Percentiles rank a stretch among this genome's conserved stretches.
These are phyloP conservation scores for Drosophila paracracens DNA, from an alignment of 2,888 invertebrate species.

Conservation along the genomic window DNA sequence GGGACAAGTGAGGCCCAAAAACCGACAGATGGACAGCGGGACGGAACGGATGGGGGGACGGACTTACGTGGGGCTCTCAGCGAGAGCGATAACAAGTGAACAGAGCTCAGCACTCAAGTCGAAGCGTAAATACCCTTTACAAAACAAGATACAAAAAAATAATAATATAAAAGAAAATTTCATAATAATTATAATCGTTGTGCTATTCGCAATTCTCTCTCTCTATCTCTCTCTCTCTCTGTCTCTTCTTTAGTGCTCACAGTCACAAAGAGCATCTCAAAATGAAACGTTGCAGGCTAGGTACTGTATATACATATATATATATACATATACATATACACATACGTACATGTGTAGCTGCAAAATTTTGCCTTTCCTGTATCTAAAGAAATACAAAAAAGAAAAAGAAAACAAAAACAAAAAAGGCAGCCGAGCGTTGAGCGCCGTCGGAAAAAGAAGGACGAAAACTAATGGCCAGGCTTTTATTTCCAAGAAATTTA, in stretches of 20 bases:
- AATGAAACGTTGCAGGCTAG: slow-evolving; percentile 32
- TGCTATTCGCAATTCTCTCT: not conserved
- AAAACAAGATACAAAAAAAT: not conserved
- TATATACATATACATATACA: not conserved
- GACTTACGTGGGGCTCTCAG: slow-evolving; percentile 44
- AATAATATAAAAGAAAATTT: too few species aligned
- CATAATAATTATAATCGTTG: not conserved
- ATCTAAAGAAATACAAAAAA: slow-evolving; percentile 26
- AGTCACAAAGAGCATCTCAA: slow-evolving; percentile 20
- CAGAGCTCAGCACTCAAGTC: not conserved
- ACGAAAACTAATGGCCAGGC: slow-evolving; percentile 79
- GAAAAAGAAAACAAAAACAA: slow-evolving; percentile 35
- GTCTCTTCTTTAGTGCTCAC: not conserved
- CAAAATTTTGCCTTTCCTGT: slow-evolving; percentile 63
- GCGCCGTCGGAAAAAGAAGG: slow-evolving; percentile 58
- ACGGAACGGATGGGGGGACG: slow-evolving; percentile 4
- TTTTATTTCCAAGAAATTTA: slow-evolving; percentile 85
- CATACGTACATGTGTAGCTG: slow-evolving; percentile 41
- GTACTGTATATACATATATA: not conserved
- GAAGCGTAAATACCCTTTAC: slow-evolving; percentile 38
- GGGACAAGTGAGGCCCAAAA: slow-evolving; percentile 74
- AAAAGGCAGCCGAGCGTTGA: slow-evolving; percentile 61
- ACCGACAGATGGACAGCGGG: slow-evolving; percentile 44
- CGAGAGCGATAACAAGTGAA: slow-evolving; percentile 45
- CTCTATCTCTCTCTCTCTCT: not conserved